Evolutionary conservation across 2,113 vertebrate genomes (phyloP), one percentile per base, ranked within the genome.

Genomic region (Oreochromis tanganicae): DNA sequence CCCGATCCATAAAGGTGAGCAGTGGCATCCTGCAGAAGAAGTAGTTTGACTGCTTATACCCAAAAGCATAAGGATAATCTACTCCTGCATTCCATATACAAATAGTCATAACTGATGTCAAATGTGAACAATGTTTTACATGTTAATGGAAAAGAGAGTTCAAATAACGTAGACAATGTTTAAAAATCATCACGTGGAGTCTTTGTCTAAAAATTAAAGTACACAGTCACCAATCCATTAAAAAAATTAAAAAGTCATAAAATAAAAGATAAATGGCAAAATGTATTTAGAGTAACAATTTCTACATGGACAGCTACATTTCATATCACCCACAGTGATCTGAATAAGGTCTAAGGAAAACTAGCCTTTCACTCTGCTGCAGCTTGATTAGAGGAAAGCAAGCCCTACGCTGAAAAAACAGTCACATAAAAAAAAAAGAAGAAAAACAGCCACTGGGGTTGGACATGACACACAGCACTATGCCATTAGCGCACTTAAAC

Each of bases 391-490:
- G 11, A 83, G 63, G 17, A 82, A 78, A 89, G 14, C 55, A 46
- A 55, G 68, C 5, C 41, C 63, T 2, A 19, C 1, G 9, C 41
- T 55, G 17, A 83, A 83, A 82, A 43, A 56, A 19, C 66, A 14
- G 2, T 89, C 46, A 36, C 80, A 32, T 14, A 7, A 32, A 52
- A 73, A 61, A 38, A 63, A n/a, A 10, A 82, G 87, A 92, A 2
- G 0, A 86, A 85, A 85, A 85, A 82, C 81, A 92, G 83, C 10
- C 81, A 75, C 24, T 80, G 24, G 46, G 73, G 54, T 34, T 87
- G 63, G 56, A 91, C 80, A 85, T 90, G 86, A 92, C 87, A 93
- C 85, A 89, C 32, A 91, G 71, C 14, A 80, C 87, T 91, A 66
- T 66, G 68, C 32, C 79, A 85, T 83, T 87, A 88, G 73, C 61